These are phyloP conservation scores for Tamias sibiricus DNA, from an alignment of 2,113 vertebrate genomes.

Conservation along the genomic window DNA sequence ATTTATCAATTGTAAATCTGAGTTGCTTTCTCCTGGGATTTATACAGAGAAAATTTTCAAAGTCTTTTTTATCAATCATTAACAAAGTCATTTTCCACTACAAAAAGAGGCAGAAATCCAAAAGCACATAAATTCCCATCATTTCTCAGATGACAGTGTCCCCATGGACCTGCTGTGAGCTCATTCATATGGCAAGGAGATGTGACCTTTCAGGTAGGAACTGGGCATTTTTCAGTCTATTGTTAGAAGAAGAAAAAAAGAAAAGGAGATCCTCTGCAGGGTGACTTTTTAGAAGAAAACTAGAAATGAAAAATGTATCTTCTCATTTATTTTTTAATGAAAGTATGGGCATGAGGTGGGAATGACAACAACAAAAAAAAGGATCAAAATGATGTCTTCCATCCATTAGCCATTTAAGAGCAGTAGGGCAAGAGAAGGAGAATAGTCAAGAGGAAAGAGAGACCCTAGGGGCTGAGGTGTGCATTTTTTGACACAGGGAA, in stretches of 20 bases:
- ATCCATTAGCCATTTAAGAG: slow-evolving; percentile 42
- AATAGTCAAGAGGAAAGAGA: background rate
- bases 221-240: slow-evolving; percentile 46
- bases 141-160: slow-evolving; percentile 65
- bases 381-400: slow-evolving; percentile 32
- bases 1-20: slow-evolving; percentile 20
- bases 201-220: slow-evolving; percentile 57
- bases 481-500: slow-evolving; percentile 19
- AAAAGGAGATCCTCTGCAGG: slow-evolving; percentile 39
- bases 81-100: slow-evolving; percentile 58
- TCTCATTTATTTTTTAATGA: slow-evolving; percentile 61
- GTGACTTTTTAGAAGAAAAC: slow-evolving; percentile 36
- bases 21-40: slow-evolving; percentile 49
- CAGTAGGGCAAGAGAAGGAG: background rate
- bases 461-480: background rate
- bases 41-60: slow-evolving; percentile 50
- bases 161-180: slow-evolving; percentile 47
- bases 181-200: slow-evolving; percentile 70
- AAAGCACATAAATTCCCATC: slow-evolving; percentile 55
- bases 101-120: slow-evolving; percentile 60
- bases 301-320: slow-evolving; percentile 63
- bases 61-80: slow-evolving; percentile 18
- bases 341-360: slow-evolving; percentile 24
- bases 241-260: slow-evolving; percentile 55
- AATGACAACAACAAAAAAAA: slow-evolving; percentile 27